Conservation (phyloP, 2,113 vertebrate genomes). For the Catagonus wagneri region DNA sequence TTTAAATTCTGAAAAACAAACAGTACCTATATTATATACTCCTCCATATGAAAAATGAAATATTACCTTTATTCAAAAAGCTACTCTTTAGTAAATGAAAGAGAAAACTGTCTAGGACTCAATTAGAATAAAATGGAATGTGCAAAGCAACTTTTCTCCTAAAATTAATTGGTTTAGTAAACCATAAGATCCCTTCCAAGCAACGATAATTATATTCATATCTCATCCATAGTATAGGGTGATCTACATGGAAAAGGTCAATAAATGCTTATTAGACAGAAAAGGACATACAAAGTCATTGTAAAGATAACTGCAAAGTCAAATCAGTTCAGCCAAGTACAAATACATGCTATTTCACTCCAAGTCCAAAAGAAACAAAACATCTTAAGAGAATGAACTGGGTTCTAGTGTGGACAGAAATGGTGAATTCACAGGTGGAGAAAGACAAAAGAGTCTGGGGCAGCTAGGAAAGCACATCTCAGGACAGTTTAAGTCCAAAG, state of each 20-base stretch:
- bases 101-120: neutral
- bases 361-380: neutral
- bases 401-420: neutral
- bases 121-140: neutral
- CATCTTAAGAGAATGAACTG: neutral
- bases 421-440: fast-evolving
- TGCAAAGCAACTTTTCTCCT: neutral
- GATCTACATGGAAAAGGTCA: conserved; percentile 41
- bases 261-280: neutral
- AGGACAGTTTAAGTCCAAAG: neutral
- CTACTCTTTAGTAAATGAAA: conserved; percentile 17
- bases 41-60: conserved; percentile 49
- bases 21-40: neutral
- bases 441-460: neutral
- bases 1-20: conserved; percentile 94
- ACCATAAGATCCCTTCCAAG: neutral
- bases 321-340: neutral
- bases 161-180: neutral
- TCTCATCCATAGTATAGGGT: neutral
- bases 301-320: neutral
- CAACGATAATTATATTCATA: conserved; percentile 7
- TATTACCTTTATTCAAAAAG: conserved; percentile 36
- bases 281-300: neutral
- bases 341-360: neutral
- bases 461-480: neutral